These are phyloP conservation scores for Psittacula cyanocephala DNA, from an alignment of 2,113 vertebrate species.

Conservation along the genomic window DNA sequence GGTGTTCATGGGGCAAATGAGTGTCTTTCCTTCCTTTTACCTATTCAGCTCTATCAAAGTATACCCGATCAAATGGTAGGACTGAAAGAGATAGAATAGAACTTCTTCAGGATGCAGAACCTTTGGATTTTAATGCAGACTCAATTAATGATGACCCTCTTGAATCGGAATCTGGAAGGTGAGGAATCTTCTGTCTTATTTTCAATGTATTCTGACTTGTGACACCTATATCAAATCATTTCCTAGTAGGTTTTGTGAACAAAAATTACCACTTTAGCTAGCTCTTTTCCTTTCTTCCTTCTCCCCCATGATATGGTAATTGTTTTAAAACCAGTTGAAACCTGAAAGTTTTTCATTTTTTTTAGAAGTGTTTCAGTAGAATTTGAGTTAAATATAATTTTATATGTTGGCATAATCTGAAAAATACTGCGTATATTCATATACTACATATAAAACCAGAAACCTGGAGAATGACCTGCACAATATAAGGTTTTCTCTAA, in stretches of 20 bases:
- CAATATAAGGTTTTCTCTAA: neutral
- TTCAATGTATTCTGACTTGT: neutral
- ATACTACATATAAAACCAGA: neutral
- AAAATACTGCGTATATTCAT: neutral
- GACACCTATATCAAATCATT: neutral
- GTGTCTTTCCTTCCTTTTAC: neutral
- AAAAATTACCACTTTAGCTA: neutral
- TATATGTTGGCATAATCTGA: neutral
- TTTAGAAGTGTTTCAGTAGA: neutral
- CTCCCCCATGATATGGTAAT: neutral
- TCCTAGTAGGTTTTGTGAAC: neutral
- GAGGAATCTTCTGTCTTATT: neutral
- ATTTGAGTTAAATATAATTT: neutral
- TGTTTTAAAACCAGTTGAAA: neutral
- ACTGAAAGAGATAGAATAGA: constrained; percentile 90
- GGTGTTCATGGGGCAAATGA: neutral
- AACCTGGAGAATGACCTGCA: fast-evolving
- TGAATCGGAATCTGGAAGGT: constrained; percentile 85
- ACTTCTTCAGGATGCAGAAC: constrained; percentile 93
- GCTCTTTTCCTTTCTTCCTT: neutral
- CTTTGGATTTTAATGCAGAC: constrained; percentile 92
- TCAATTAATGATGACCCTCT: constrained; percentile 83
- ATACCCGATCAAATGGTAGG: constrained; percentile 80
- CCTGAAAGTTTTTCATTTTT: neutral
- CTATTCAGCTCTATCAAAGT: constrained; percentile 80